Conservation (phyloP, 2,113 vertebrate genomes). For the Morone chrysops region DNA sequence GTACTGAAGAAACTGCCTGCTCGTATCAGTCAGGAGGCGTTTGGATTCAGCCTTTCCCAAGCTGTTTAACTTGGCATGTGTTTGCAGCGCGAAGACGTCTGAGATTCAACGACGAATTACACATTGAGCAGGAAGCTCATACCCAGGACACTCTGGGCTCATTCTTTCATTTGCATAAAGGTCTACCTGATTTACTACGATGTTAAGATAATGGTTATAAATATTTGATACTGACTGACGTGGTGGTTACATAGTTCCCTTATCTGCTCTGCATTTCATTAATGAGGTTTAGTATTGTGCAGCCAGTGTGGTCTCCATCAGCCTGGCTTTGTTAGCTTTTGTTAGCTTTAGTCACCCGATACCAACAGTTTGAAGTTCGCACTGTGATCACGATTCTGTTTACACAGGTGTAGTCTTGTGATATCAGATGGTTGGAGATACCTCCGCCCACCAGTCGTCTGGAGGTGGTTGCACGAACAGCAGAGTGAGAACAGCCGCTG, state of each 20-base stretch:
- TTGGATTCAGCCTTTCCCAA: conserved; percentile 20
- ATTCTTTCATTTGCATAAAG: not conserved
- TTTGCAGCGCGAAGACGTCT: not conserved
- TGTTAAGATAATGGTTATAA: conserved; percentile 4
- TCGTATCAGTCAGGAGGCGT: conserved; percentile 31
- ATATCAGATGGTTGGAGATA: too few species aligned
- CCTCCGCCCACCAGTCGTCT: too few species aligned
- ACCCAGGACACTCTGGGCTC: not conserved
- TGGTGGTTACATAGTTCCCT: not conserved
- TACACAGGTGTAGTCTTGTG: not conserved
- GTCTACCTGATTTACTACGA: not conserved
- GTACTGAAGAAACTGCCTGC: conserved; percentile 4
- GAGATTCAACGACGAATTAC: conserved; percentile 57
- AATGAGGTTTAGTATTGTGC: not conserved
- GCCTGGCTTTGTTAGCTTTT: not conserved
- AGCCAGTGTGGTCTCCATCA: not conserved
- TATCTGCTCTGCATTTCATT: conserved; percentile 7
- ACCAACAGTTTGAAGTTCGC: not conserved
- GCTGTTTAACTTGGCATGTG: conserved; percentile 60
- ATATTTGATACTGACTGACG: not conserved
- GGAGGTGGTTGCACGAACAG: too few species aligned
- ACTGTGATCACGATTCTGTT: conserved; percentile 7
- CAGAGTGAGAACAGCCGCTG: too few species aligned
- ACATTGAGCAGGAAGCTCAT: conserved; percentile 51
- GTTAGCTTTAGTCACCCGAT: not conserved